These are phyloP conservation scores for Molossus alvarezi DNA, from an alignment of 2,797 vertebrate species.

Conservation along the genomic window DNA sequence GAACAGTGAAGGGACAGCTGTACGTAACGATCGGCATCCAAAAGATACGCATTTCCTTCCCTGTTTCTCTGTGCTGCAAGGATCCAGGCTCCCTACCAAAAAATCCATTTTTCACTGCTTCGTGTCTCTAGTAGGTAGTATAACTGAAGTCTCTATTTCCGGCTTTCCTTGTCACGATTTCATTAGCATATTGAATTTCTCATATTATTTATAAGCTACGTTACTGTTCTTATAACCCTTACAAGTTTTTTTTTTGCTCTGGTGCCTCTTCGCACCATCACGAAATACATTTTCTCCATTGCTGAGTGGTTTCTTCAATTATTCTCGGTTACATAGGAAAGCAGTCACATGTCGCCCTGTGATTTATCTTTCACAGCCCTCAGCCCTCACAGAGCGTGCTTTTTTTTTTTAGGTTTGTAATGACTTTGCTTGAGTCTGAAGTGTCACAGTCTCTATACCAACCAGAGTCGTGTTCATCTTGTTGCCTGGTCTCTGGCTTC, in stretches of 20 bases:
- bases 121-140: slow-evolving; percentile 11
- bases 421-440: slow-evolving; percentile 47
- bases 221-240: slow-evolving; percentile 82
- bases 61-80: background rate
- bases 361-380: slow-evolving; percentile 52
- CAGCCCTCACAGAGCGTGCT: background rate
- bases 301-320: slow-evolving; percentile 70
- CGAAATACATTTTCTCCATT: slow-evolving; percentile 75
- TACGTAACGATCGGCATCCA: background rate
- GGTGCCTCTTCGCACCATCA: background rate
- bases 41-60: background rate
- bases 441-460: background rate
- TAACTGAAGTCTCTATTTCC: slow-evolving; percentile 65
- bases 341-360: background rate
- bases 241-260: slow-evolving; percentile 78
- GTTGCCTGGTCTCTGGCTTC: background rate
- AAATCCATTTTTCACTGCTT: slow-evolving; percentile 45
- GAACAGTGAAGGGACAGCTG: background rate
- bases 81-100: background rate
- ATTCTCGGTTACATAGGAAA: slow-evolving; percentile 49
- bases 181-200: slow-evolving; percentile 82
- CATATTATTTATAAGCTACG: slow-evolving; percentile 71
- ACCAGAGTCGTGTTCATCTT: background rate
- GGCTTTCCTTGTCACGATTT: slow-evolving; percentile 42
- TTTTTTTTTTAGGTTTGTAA: background rate